Evolutionary conservation across 2,797 vertebrate genomes (phyloP), one percentile per base, ranked within the genome.

Genomic region (Thamnophis elegans): DNA sequence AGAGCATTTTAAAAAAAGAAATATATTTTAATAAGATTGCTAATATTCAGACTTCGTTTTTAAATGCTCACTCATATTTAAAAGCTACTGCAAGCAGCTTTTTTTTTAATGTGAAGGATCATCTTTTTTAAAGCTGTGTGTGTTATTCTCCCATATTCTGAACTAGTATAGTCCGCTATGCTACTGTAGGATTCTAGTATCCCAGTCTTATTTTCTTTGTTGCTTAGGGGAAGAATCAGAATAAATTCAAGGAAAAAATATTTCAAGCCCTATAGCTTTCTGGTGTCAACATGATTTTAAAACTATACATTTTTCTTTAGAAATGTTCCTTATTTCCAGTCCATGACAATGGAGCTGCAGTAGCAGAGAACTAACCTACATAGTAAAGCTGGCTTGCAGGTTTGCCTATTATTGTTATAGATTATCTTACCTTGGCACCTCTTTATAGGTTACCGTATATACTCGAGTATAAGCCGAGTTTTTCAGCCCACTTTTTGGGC

Each of bases 281-380:
- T 0, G 88, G 92, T 89, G 91, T 94, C 95, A 94, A 60, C 6
- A 59, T 36, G 10, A 88, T 3, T 0, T 90, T 82, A 42, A 3
- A 78, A 5, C n/a, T 73, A 73, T 73, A 73, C 5, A 73, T 73
- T 73, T 36, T 73, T 32, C 28, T 73, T 73, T 73, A 73, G 65
- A 73, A 32, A 73, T 73, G 65, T 73, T 68, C n/a, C 13, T 68
- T 68, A 32, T 68, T 68, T 68, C n/a, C n/a, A 73, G 8, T 32
- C n/a, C n/a, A 73, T 73, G 36, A 0, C 14, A 78, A 78, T 54
- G 22, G 28, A 87, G 42, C 68, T 36, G 16, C 68, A 36, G 16
- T 73, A 36, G 68, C 68, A 90, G 0, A 1, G 89, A 0, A 0
- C 5, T 32, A 60, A 42, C 42, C 3, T 60, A 47, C 1, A 51